Evolutionary conservation across 2,797 vertebrate genomes (phyloP).

Genomic region (Naso thynnoides): DNA sequence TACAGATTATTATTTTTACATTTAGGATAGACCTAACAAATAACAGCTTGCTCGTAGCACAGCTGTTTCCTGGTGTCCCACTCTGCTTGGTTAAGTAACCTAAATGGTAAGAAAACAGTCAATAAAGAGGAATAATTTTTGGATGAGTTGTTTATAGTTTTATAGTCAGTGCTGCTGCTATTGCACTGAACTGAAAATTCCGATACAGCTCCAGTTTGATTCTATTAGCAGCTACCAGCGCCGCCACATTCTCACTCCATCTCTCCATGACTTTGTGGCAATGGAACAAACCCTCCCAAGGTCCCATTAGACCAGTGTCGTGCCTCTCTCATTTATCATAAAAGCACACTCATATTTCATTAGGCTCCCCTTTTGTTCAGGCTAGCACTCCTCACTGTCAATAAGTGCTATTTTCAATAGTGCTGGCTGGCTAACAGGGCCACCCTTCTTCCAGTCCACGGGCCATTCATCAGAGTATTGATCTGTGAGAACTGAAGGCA

Average conservation of each 20-base stretch:
- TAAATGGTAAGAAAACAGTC: constrained; percentile 33
- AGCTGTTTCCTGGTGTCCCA: constrained; percentile 6
- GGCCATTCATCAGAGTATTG: constrained; percentile 86
- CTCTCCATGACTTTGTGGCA: constrained; percentile 53
- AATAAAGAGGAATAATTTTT: constrained; percentile 18
- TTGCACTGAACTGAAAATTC: constrained; percentile 55
- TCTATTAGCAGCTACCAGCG: constrained; percentile 58
- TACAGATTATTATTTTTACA: background rate
- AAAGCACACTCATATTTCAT: constrained; percentile 83
- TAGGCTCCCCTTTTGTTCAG: constrained; percentile 76
- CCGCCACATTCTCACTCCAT: constrained; percentile 30
- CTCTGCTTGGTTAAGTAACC: constrained; percentile 17
- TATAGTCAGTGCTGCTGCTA: constrained; percentile 14
- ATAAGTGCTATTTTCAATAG: constrained; percentile 78
- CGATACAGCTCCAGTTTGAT: constrained; percentile 41
- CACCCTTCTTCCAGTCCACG: constrained; percentile 70
- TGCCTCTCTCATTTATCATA: constrained; percentile 82
- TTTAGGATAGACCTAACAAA: constrained; percentile 17
- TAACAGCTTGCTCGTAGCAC: constrained; percentile 4
- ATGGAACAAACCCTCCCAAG: constrained; percentile 63
- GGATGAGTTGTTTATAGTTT: constrained; percentile 19
- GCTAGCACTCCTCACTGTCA: constrained; percentile 75
- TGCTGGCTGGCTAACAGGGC: constrained; percentile 73
- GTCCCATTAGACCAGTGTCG: constrained; percentile 53
- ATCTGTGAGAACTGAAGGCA: constrained; percentile 77